Conservation (phyloP, 37 sponge, comb jelly and placozoan species). For the Mnemiopsis leidyi region DNA sequence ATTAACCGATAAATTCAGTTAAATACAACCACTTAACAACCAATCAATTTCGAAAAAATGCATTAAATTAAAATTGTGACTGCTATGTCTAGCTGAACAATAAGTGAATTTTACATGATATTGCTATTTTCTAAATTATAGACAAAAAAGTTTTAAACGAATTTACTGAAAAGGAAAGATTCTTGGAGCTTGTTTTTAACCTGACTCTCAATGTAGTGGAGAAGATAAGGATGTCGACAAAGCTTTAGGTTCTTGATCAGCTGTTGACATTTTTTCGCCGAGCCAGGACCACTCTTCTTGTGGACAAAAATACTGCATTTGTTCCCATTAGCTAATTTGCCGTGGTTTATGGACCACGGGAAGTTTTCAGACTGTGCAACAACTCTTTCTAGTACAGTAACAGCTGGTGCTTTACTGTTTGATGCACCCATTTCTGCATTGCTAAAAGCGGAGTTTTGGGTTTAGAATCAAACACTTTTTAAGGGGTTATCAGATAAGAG, state of each 20-base stretch:
- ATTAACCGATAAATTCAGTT: no score
- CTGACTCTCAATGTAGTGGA: slow-evolving; percentile 63
- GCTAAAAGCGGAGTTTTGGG: no score
- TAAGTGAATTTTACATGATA: neutral
- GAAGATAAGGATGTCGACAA: slow-evolving; percentile 38
- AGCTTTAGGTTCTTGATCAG: slow-evolving; percentile 37
- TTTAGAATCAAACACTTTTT: no score
- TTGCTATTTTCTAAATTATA: neutral
- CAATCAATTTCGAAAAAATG: no score
- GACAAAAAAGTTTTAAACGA: no score
- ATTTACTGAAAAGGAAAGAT: neutral
- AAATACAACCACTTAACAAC: no score
- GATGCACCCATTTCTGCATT: slow-evolving; percentile 36
- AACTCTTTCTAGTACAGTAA: slow-evolving; percentile 21
- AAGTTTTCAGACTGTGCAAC: slow-evolving; percentile 32
- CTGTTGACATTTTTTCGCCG: neutral
- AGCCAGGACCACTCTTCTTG: slow-evolving; percentile 36
- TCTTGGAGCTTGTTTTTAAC: neutral
- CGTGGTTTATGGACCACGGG: slow-evolving; percentile 63
- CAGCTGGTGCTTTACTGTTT: slow-evolving; percentile 41
- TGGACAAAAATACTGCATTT: slow-evolving; percentile 64
- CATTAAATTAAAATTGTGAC: no score
- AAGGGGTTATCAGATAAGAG: no score
- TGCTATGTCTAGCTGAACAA: no score
- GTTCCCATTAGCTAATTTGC: neutral